phyloP scores from a whole-genome alignment of 2,797 vertebrate species.

The Xyrichtys novacula region DNA sequence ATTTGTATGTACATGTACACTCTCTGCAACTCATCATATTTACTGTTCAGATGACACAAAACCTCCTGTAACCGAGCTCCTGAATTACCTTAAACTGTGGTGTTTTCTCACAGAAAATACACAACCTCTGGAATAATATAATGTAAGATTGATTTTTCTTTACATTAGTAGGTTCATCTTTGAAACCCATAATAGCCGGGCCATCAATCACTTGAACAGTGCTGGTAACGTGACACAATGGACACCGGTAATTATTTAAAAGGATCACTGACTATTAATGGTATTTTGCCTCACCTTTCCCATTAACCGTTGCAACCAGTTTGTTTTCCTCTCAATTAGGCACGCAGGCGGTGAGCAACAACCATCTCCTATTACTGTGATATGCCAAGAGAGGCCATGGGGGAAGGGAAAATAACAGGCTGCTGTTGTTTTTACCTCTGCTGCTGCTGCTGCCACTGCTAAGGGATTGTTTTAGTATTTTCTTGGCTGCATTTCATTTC shows the following conservation, averaged over 20 bases:
- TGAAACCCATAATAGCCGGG: slow-evolving; percentile 42
- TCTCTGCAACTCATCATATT: slow-evolving; percentile 36
- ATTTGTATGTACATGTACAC: slow-evolving; percentile 31
- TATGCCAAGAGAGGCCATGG: slow-evolving; percentile 66
- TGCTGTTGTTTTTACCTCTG: slow-evolving; percentile 58
- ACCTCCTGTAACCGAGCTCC: slow-evolving; percentile 23
- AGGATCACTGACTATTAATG: slow-evolving; percentile 76
- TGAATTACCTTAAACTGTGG: slow-evolving; percentile 37
- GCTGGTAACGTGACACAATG: slow-evolving; percentile 49
- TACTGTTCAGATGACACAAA: slow-evolving; percentile 39
- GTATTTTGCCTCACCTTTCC: slow-evolving; percentile 77
- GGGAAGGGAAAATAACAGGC: slow-evolving; percentile 67
- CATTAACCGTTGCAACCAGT: slow-evolving; percentile 80
- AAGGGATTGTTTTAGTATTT: slow-evolving; percentile 58
- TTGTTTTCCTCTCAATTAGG: slow-evolving; percentile 82
- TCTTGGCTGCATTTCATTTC: slow-evolving; percentile 60
- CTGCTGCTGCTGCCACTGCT: slow-evolving; percentile 31
- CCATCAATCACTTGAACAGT: slow-evolving; percentile 58
- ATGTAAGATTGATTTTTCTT: slow-evolving; percentile 51
- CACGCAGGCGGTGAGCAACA: slow-evolving; percentile 72
- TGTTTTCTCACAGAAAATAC: slow-evolving; percentile 42
- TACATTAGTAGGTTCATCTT: slow-evolving; percentile 53
- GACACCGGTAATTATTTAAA: slow-evolving; percentile 77
- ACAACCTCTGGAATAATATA: slow-evolving; percentile 26
- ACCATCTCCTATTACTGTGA: slow-evolving; percentile 67